Evolutionary conservation across 2,113 vertebrate species (phyloP).

Genomic region (Archilochus colubris): DNA sequence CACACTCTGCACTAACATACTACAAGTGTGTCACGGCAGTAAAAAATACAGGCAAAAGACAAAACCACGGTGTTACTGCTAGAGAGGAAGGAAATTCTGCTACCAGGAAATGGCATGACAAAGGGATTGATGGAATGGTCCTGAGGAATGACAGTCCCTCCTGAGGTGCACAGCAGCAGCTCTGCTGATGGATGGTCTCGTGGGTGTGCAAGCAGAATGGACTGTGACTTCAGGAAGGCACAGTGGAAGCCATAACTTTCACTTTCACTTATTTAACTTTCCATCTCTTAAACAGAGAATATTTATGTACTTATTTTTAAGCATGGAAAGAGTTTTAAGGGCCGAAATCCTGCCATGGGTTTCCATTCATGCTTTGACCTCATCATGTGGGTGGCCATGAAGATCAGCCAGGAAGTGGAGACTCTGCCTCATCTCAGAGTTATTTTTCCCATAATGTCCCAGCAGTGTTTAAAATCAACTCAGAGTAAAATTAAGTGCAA

Average conservation of each 20-base stretch:
- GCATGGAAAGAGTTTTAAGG: neutral
- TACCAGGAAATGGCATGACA: neutral
- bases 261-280: neutral
- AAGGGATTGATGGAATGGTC: neutral
- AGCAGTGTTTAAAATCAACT: neutral
- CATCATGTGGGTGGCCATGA: neutral
- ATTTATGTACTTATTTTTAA: neutral
- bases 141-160: neutral
- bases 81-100: neutral
- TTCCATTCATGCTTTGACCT: neutral
- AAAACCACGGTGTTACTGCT: neutral
- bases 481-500: neutral
- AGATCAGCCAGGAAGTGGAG: neutral
- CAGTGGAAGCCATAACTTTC: neutral
- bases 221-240: neutral
- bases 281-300: neutral
- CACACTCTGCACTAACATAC: neutral
- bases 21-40: neutral
- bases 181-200: rapidly evolving
- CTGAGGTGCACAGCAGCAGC: neutral
- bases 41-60: neutral
- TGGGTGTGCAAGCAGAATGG: neutral
- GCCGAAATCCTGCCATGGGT: neutral
- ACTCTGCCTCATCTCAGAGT: neutral
- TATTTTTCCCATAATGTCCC: neutral